A percentile compares a stretch with the other conserved stretches of the same genome.
These are phyloP conservation scores for Nyctalus aviator DNA, from an alignment of 2,797 vertebrate species.

Conservation along the genomic window DNA sequence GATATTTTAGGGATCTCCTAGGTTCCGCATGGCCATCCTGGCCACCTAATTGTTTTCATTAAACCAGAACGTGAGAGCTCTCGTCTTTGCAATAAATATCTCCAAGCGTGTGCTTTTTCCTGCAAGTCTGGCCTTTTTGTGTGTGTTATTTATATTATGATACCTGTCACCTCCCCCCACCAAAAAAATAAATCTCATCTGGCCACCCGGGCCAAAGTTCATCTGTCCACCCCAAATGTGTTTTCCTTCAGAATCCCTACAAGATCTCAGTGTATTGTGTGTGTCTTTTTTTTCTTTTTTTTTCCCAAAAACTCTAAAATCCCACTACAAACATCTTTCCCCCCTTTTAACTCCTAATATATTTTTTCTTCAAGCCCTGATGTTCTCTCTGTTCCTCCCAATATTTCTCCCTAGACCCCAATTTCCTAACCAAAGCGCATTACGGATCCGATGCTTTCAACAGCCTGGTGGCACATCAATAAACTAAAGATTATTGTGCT, in stretches of 20 bases:
- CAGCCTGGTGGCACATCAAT: conserved; percentile 90
- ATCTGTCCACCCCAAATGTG: not conserved
- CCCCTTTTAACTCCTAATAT: conserved; percentile 69
- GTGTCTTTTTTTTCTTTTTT: not conserved
- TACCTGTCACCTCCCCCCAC: not conserved
- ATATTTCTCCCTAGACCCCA: conserved; percentile 87
- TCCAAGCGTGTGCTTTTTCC: not conserved
- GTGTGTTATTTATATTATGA: conserved; percentile 25
- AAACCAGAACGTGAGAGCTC: not conserved
- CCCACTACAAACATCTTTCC: conserved; percentile 78
- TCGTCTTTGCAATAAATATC: not conserved
- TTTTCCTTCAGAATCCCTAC: conserved; percentile 66
- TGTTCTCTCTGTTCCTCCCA: conserved; percentile 82
- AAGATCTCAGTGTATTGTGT: not conserved
- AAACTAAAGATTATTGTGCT: conserved; percentile 93
- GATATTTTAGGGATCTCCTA: not conserved
- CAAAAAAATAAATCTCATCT: not conserved
- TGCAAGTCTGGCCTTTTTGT: conserved; percentile 36
- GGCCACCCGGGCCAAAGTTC: conserved; percentile 36
- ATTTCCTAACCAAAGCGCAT: conserved; percentile 90
- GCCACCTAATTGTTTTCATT: conserved; percentile 33
- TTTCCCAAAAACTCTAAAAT: conserved; percentile 78
- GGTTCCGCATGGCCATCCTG: not conserved
- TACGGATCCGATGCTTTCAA: conserved; percentile 88
- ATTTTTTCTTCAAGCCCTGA: conserved; percentile 78